Evolutionary conservation across 2,888 invertebrate genomes (phyloP), one percentile per base, ranked within the genome.

Genomic region (Ochropleura leucogaster): DNA sequence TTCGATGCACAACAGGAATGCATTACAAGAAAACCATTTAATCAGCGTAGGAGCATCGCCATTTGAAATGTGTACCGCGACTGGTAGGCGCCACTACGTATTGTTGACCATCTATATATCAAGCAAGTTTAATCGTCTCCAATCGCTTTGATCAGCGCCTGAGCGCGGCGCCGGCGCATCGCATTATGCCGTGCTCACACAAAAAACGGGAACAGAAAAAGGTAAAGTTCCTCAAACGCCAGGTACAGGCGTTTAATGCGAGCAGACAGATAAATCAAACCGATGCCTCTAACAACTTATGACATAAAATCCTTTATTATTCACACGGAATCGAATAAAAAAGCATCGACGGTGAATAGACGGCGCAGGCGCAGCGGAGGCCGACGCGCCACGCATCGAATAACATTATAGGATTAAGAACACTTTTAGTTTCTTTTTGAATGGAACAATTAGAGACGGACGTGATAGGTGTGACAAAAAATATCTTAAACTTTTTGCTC

Each of bases 241-340:
- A 93, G 93, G 92, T 93, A 93, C 86, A 89, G 88, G 68, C 88
- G 84, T 83, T 87, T 86, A 86, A 86, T 87, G 74, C 74, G 82
- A 83, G 80, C 91, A 91, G 92, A 91, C 92, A 83, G 90, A 95
- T 95, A 95, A 95, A 95, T 95, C 95, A 96, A 94, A 92, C 85
- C 87, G 88, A 87, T 85, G 88, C 85, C 90, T 90, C 91, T 93
- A 94, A 95, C 93, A 93, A 92, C 94, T 94, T 93, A 94, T 95
- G 95, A 95, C 94, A 95, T 93, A 93, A 95, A 95, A 92, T 94
- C 92, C 93, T 95, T 95, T 95, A 94, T 93, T 94, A 94, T 95
- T 94, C 94, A 93, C 93, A 92, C 92, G 90, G 83, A 82, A 86
- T 85, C 74, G 80, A 89, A 86, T 90, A 92, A 93, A 93, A 93